phyloP scores from a whole-genome alignment of 2,797 vertebrate species.

The Tolypeutes matacus region DNA sequence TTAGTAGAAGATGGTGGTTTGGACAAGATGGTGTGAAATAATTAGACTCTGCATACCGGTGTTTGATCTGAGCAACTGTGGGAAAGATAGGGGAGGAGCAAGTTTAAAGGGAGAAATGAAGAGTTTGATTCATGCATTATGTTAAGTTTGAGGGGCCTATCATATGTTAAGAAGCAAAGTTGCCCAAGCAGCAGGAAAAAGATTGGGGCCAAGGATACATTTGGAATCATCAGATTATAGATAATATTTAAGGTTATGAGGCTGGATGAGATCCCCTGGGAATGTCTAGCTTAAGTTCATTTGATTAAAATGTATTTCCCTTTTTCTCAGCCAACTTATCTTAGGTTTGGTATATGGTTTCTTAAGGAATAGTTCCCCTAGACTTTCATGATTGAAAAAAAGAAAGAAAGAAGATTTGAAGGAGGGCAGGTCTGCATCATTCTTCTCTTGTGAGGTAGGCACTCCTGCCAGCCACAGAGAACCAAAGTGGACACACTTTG shows the following conservation, averaged over 20 bases:
- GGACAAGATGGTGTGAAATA: neutral
- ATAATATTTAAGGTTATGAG: slow-evolving; percentile 36
- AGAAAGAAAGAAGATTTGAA: neutral
- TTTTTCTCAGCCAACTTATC: neutral
- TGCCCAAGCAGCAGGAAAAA: neutral
- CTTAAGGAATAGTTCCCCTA: neutral
- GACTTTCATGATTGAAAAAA: slow-evolving; percentile 4
- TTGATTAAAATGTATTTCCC: slow-evolving; percentile 40
- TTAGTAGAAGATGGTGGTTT: neutral
- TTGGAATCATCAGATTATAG: slow-evolving; percentile 27
- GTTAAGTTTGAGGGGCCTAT: neutral
- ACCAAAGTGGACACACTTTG: neutral
- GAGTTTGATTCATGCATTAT: neutral
- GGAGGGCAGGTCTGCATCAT: neutral
- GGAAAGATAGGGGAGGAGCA: neutral
- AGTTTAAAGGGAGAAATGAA: neutral
- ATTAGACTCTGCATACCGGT: neutral
- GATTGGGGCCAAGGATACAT: neutral
- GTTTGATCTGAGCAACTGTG: neutral
- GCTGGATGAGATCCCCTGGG: neutral
- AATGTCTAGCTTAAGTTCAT: neutral
- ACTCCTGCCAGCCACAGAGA: slow-evolving; percentile 18
- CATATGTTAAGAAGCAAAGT: neutral
- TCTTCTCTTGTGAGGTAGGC: neutral
- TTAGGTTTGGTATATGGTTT: slow-evolving; percentile 30